Evolutionary conservation across 2,113 vertebrate genomes (phyloP).

Genomic region (Sylvietta virens): DNA sequence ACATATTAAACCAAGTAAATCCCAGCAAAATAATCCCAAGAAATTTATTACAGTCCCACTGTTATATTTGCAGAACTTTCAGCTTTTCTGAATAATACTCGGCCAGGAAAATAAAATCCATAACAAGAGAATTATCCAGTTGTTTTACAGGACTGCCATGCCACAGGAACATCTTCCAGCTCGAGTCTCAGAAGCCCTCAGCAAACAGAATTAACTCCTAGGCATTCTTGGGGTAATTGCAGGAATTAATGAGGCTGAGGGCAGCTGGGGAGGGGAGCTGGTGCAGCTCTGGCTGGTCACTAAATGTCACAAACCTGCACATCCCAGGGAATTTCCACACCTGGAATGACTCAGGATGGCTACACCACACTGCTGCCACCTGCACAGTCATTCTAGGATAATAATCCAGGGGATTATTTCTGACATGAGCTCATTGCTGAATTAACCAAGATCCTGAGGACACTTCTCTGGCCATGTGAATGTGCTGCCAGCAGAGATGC

Average conservation of each 20-base stretch:
- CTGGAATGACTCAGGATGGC: background rate
- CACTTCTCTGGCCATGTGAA: fast-evolving
- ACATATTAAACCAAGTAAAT: background rate
- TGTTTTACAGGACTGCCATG: background rate
- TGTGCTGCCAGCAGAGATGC: background rate
- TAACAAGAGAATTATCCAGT: fast-evolving
- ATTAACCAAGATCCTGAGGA: background rate
- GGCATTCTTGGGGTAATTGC: fast-evolving
- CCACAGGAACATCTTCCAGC: background rate
- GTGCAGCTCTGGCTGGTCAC: background rate
- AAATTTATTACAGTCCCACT: background rate
- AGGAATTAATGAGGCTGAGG: background rate
- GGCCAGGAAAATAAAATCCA: background rate
- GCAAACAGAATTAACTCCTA: background rate
- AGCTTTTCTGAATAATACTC: background rate
- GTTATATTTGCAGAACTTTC: background rate
- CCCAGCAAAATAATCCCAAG: background rate
- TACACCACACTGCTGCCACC: fast-evolving
- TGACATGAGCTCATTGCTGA: fast-evolving
- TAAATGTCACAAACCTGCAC: too few species aligned
- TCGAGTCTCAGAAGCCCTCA: background rate
- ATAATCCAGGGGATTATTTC: background rate
- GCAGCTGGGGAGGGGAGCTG: fast-evolving
- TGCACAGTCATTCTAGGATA: background rate
- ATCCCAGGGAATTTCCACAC: fast-evolving